Evolutionary conservation across 2,797 vertebrate species (phyloP).

Genomic region (Rallus crepitans): DNA sequence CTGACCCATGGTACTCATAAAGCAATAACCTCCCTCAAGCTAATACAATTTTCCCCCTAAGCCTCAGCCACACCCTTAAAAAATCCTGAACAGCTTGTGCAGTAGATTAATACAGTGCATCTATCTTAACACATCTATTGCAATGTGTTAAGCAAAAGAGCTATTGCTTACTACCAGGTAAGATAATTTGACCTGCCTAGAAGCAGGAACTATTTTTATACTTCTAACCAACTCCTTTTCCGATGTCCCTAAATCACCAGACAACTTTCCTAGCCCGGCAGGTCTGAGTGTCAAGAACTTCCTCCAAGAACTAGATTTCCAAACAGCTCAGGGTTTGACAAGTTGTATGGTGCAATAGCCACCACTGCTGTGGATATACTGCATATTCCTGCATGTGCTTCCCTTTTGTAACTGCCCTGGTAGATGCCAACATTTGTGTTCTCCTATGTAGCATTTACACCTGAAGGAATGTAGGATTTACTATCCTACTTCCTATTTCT

Average conservation of each 20-base stretch:
- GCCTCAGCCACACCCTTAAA: neutral
- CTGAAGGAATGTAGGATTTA: neutral
- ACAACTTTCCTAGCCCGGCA: neutral
- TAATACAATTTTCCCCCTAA: neutral
- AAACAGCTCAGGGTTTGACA: neutral
- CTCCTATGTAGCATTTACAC: neutral
- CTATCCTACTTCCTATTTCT: neutral
- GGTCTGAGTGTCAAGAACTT: neutral
- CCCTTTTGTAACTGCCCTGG: neutral
- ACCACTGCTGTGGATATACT: neutral
- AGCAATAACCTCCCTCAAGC: neutral
- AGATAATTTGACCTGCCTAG: neutral
- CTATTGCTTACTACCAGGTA: neutral
- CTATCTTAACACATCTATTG: neutral
- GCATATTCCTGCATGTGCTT: neutral
- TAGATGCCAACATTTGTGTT: neutral
- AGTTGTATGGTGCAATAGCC: neutral
- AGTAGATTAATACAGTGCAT: neutral
- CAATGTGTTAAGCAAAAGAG: neutral
- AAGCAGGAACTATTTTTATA: neutral
- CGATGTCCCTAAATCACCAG: neutral
- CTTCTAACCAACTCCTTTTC: neutral
- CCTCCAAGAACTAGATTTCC: neutral
- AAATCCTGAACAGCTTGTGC: neutral
- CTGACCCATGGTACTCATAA: neutral